Base-by-base conservation (phyloP, 2,888 invertebrate species). In the Pogonocherus hispidulus region DNA sequence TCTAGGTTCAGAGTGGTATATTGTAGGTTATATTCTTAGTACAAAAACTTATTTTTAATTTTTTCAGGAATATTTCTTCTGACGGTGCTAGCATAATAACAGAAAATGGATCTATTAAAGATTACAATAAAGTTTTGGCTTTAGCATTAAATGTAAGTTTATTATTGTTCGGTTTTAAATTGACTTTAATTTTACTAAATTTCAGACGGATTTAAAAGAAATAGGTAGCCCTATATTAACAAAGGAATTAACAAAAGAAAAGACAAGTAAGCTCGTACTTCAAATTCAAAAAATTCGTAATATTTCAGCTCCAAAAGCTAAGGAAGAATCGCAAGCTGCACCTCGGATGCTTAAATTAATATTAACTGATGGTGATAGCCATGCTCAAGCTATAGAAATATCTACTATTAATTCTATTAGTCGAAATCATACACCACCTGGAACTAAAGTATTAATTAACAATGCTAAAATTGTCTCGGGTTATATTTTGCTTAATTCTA, bases 271-370 rank as follows among this genome's bases (percentile, higher is more conserved):
- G 78, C 76, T 96, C 73, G 92, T 97, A 37, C 87, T 97, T 49
- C 97, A 97, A 88, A 91, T 97, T 78, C 93, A 93, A 83, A 95
- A 95, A 86, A 88, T 96, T 55, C 90, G 95, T 11, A 97, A 97
- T 87, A 91, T 96, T 51, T 90, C 96, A 9, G 95, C 96, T 27
- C 97, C 97, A 3, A 97, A 97, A 86, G 91, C 92, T 11, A 95
- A 96, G 84, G 96, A 96, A 84, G 94, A 95, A 73, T 94, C 94
- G 4, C 90, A 90, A 71, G 88, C 89, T 68, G 94, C 95, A 9
- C 96, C 96, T 5, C 90, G 95, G 18, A 91, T 97, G 89, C 86
- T 96, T 63, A 95, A 94, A 82, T 82, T 97, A 22, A 92, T 92
- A 0, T 85, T 97, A 70, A 95, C 94, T 14, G 97, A 97, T 87